Evolutionary conservation across 2,797 vertebrate genomes (phyloP).

Genomic region (Cichlasoma orientale): DNA sequence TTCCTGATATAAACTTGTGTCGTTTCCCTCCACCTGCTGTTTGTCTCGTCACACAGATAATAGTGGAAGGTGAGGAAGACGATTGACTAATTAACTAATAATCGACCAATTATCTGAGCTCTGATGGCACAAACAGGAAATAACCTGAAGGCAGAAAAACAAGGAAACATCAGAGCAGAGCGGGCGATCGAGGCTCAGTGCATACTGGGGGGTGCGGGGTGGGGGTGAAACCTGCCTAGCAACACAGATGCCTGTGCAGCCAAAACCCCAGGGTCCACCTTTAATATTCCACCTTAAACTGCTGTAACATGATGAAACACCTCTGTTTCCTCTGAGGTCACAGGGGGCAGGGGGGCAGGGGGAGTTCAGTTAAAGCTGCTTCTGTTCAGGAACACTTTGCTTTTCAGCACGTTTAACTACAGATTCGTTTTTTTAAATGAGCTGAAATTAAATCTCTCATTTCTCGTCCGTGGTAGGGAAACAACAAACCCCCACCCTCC

Average conservation of each 20-base stretch:
- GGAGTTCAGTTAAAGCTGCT: too few relatives aligned
- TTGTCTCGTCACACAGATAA: too few relatives aligned
- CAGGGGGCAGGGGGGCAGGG: not conserved
- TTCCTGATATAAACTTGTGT: too few relatives aligned
- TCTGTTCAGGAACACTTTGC: too few relatives aligned
- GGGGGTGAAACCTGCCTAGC: slow-evolving; percentile 13
- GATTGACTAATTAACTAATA: too few relatives aligned
- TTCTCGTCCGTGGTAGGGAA: not conserved
- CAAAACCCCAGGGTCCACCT: not conserved
- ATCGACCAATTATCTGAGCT: not conserved
- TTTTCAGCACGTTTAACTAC: too few relatives aligned
- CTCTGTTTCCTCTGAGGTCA: not conserved
- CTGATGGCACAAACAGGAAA: not conserved
- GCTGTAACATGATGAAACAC: not conserved
- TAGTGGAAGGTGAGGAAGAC: too few relatives aligned
- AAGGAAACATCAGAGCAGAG: not conserved
- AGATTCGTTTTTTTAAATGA: too few relatives aligned
- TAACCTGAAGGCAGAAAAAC: not conserved
- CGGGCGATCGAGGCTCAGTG: not conserved
- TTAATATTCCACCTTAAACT: not conserved
- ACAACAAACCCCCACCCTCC: not conserved
- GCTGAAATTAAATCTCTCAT: not conserved
- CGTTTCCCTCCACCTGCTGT: too few relatives aligned
- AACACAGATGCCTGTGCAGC: slow-evolving; percentile 15
- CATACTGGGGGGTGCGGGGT: not conserved